phyloP scores from a whole-genome alignment of 1,140 invertebrate genomes.

The Caerostris darwini region DNA sequence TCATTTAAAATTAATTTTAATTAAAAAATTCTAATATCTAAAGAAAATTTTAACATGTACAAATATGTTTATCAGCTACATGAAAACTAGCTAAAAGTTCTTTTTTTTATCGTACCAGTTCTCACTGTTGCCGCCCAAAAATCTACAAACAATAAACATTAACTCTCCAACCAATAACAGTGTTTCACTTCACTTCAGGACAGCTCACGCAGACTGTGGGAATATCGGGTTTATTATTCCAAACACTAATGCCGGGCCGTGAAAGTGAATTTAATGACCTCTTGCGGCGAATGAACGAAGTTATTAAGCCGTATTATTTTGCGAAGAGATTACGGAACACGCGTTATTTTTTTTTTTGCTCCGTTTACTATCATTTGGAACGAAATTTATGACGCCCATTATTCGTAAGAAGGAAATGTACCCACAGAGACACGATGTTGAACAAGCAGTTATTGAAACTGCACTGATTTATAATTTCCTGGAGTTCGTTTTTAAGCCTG shows the following conservation, averaged over 20 bases:
- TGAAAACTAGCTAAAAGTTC: no score
- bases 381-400: slow-evolving; percentile 48
- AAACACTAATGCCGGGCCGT: background rate
- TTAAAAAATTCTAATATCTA: no score
- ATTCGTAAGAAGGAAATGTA: slow-evolving; percentile 53
- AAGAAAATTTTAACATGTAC: no score
- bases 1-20: no score
- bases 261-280: slow-evolving; percentile 66
- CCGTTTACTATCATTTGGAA: slow-evolving; percentile 53
- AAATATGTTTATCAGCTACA: no score
- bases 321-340: slow-evolving; percentile 2
- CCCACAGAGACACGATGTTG: background rate
- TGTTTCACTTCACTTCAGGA: background rate
- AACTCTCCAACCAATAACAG: background rate
- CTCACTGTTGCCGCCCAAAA: background rate
- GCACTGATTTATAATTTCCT: slow-evolving; percentile 63
- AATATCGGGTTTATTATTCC: slow-evolving; percentile 51
- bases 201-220: background rate
- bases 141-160: background rate
- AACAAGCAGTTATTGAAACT: slow-evolving; percentile 34
- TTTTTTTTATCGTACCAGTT: no score
- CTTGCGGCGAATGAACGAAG: slow-evolving; percentile 15
- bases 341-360: background rate
- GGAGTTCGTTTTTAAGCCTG: background rate
- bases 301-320: slow-evolving; percentile 23